Base-by-base conservation (phyloP, 2,797 vertebrate species). In the Sebastes vulpes region DNA sequence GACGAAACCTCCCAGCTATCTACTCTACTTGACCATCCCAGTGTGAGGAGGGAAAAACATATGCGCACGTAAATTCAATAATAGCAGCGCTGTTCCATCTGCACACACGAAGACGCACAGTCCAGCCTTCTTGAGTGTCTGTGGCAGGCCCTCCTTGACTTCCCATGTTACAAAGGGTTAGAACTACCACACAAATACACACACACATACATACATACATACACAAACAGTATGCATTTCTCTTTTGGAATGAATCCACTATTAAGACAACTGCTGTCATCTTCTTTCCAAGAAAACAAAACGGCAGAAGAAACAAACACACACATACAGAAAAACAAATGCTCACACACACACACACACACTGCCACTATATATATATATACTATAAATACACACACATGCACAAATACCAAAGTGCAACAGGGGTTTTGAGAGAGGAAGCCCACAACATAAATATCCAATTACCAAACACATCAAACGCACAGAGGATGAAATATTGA, bases 401-500 rank as follows among this genome's bases (percentile, higher is more conserved):
- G 71, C 75, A 87, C 75, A 79, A 72, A 82, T 73, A 74, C 78
- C 35, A 82, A 73, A 90, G 75, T 85, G 80, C 81, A 80, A 60
- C 1, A 18, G 67, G 89, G 81, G 64, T 77, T 87, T 82, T 67
- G 78, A 82, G 84, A 81, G 81, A 90, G 83, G 90, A 92, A 91
- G 89, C 90, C 73, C 91, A 89, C 85, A 80, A 94, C 93, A 95
- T 94, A 94, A 94, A 95, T 95, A 95, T 94, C 92, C 89, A 95
- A 95, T 96, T 95, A 95, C 85, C 79, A 94, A 94, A 95, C 93
- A 95, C 93, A 95, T 95, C 94, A 95, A 95, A 95, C 89, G 89
- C 92, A 95, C 92, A 91, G 90, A 90, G 86, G 88, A 95, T 96
- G 86, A 95, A 96, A 96, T 95, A 96, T 95, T 95, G 93, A 96